Percentiles rank a stretch among this genome's conserved stretches.
phyloP scores from a whole-genome alignment of 2,888 invertebrate species.

The Chirona hameri region DNA sequence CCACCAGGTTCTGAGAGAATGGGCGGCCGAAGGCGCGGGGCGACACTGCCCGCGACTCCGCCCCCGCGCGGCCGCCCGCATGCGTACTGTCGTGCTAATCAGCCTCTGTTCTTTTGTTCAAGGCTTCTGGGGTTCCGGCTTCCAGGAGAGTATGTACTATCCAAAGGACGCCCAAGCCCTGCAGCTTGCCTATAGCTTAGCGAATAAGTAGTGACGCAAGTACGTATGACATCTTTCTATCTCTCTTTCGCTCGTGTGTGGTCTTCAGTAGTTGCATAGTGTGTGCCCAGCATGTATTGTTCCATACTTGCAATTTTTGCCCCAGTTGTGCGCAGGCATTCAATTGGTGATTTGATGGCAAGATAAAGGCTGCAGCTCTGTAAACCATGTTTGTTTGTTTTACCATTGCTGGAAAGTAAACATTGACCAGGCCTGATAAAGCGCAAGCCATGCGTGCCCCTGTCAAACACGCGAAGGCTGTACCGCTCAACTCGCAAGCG shows the following conservation, averaged over 20 bases:
- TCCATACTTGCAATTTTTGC: not conserved
- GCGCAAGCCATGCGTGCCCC: too few relatives aligned
- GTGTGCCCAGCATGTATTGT: not conserved
- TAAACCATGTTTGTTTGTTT: too few relatives aligned
- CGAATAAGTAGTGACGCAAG: constrained; percentile 27
- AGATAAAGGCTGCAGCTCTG: too few relatives aligned
- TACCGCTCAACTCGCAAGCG: too few relatives aligned
- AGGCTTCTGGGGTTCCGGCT: constrained; percentile 28
- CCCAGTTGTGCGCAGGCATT: too few relatives aligned
- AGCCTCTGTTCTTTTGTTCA: constrained; percentile 4
- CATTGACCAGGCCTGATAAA: too few relatives aligned
- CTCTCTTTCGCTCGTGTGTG: not conserved
- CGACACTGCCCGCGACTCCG: too few relatives aligned
- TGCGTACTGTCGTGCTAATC: not conserved
- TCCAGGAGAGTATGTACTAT: constrained; percentile 30
- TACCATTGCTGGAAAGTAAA: too few relatives aligned
- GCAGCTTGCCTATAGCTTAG: constrained; percentile 28
- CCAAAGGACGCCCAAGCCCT: constrained; percentile 28
- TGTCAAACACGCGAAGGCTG: too few relatives aligned
- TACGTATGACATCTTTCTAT: constrained; percentile 8
- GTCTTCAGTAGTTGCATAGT: not conserved
- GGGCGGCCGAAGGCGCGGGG: too few relatives aligned
- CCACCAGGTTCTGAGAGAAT: not conserved
- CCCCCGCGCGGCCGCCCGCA: not conserved
- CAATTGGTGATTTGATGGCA: too few relatives aligned